Base-by-base conservation (phyloP, 2,113 vertebrate species). In the Excalfactoria chinensis region DNA sequence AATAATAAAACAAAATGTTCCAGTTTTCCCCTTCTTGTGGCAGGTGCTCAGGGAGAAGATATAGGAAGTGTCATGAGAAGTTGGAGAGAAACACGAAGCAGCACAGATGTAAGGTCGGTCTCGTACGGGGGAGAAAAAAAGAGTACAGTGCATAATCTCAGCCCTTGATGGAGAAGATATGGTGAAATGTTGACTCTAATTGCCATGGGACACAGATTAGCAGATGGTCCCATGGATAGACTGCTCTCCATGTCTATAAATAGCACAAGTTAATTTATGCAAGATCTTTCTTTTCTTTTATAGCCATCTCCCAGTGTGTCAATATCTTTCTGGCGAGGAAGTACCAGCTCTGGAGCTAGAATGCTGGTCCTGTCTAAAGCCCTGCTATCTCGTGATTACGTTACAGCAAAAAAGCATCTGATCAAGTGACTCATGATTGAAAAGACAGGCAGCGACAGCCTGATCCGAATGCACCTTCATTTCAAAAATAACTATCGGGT, bases 181-280 rank as follows among this genome's bases (percentile, higher is more conserved):
- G 60, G 85, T 93, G 93, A 95, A 96, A 96, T 58, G 68, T 93
- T 96, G 89, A 96, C 93, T 96, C 93, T 88, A 96, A 95, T 93
- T 95, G 93, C 85, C 94, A 93, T 60, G 93, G 94, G 94, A 93
- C 83, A 59, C 9, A 55, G 94, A 95, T 95, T 84, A 96, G 82
- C 95, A 96, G 95, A 96, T 96, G 96, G 96, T 86, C 93, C 93
- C 85, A 91, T 41, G 87, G 95, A 95, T 81, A 96, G 94, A 64
- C 91, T 84, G 93, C 82, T 93, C 62, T 96, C 76, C 69, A 18
- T 21, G 53, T 86, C 96, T 96, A 96, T 93, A 95, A 96, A 96
- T 95, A 96, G 72, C 72, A 3, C 1, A 49, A 93, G 89, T 74
- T 96, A 96, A 96, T 96, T 95, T 95, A 95, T 95, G 91, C 91